Percentiles rank a stretch among this genome's conserved stretches.
Conservation (phyloP, 2,113 vertebrate species). For the Loxodonta africana region DNA sequence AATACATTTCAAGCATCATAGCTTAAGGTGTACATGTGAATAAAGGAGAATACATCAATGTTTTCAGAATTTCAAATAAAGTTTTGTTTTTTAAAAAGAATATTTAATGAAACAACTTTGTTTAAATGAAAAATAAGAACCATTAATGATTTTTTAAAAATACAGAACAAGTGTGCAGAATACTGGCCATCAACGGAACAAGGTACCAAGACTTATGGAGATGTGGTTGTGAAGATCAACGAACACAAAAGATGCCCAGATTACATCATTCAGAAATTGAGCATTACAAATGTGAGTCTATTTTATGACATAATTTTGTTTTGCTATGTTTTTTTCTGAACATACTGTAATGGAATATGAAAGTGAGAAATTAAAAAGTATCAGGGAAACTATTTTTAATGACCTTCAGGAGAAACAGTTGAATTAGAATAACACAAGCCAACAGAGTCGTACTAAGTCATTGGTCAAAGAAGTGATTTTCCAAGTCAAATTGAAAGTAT, state of each 20-base stretch:
- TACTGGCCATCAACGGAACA: conserved; percentile 95
- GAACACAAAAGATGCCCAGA: conserved; percentile 93
- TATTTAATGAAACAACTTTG: background rate
- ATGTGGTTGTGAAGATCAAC: conserved; percentile 92
- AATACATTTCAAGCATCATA: background rate
- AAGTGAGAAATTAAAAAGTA: background rate
- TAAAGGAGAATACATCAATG: background rate
- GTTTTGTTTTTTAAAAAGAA: background rate
- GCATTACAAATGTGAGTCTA: conserved; percentile 92
- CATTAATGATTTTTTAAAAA: conserved; percentile 58
- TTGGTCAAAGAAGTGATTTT: background rate
- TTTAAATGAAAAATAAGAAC: background rate
- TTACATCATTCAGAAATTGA: conserved; percentile 94
- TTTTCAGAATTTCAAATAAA: background rate
- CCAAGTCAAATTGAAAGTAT: background rate
- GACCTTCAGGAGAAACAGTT: background rate
- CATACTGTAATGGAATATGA: background rate
- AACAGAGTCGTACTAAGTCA: background rate
- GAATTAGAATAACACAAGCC: background rate
- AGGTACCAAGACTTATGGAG: conserved; percentile 90
- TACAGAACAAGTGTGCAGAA: conserved; percentile 95
- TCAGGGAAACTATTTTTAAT: background rate
- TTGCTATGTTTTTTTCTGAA: background rate
- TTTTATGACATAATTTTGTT: background rate
- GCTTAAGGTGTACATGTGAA: background rate